A percentile compares a stretch with the other conserved stretches of the same genome.
phyloP scores from a whole-genome alignment of 2,888 invertebrate genomes.

The Polymixis lichenea region DNA sequence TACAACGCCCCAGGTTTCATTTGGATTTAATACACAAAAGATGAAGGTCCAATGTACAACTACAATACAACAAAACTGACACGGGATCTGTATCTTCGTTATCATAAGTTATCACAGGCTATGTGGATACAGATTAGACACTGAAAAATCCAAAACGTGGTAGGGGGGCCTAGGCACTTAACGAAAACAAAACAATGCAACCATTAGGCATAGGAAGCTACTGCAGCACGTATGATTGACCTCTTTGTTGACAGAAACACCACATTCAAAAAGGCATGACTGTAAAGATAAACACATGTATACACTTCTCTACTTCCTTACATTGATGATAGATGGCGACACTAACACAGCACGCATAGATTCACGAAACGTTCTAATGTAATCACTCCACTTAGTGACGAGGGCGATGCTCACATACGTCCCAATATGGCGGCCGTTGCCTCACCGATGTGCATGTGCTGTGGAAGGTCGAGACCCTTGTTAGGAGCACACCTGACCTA shows the following conservation, averaged over 20 bases:
- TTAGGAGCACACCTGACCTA: slow-evolving; percentile 53
- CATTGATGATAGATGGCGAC: slow-evolving; percentile 26
- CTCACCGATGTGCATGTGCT: slow-evolving; percentile 24
- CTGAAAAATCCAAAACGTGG: neutral
- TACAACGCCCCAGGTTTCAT: neutral
- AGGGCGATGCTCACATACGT: slow-evolving; percentile 44
- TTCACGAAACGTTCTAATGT: slow-evolving; percentile 30
- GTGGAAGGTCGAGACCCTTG: slow-evolving; percentile 52
- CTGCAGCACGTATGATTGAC: neutral
- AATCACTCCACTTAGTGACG: slow-evolving; percentile 27
- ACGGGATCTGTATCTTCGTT: neutral
- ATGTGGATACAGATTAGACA: too few species aligned
- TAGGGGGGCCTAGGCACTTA: neutral
- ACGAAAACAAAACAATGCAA: neutral
- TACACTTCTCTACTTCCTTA: neutral
- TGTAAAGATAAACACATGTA: neutral
- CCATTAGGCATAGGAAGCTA: neutral
- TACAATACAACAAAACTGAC: neutral
- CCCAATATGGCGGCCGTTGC: slow-evolving; percentile 49
- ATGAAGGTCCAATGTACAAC: neutral
- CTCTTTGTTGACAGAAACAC: neutral
- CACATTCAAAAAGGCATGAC: neutral
- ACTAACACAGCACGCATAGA: neutral
- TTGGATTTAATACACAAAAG: neutral
- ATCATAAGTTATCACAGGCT: neutral